A percentile compares a stretch with the other conserved stretches of the same genome.
Conservation (phyloP, 2,797 vertebrate genomes). For the Enteromius treurensis region DNA sequence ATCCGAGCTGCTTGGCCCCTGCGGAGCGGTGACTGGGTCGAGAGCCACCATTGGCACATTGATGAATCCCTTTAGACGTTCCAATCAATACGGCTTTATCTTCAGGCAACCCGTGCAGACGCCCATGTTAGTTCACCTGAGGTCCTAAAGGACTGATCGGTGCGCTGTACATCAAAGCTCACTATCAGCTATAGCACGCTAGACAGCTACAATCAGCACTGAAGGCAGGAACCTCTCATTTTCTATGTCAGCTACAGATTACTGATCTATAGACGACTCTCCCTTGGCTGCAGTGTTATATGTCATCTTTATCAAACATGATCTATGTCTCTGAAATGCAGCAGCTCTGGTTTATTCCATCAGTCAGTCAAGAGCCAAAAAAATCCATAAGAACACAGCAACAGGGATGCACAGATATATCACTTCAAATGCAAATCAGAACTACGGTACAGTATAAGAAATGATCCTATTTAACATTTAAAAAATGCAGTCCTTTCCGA, state of each 20-base stretch:
- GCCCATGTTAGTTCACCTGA: slow-evolving; percentile 74
- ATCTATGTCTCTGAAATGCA: slow-evolving; percentile 54
- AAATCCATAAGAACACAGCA: background rate
- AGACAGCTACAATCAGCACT: slow-evolving; percentile 60
- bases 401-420: slow-evolving; percentile 19
- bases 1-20: slow-evolving; percentile 73
- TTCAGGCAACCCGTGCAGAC: slow-evolving; percentile 76
- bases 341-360: slow-evolving; percentile 43
- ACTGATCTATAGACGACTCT: slow-evolving; percentile 58
- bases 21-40: slow-evolving; percentile 56
- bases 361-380: slow-evolving; percentile 44
- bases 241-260: slow-evolving; percentile 56
- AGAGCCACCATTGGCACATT: slow-evolving; percentile 86
- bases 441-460: slow-evolving; percentile 11
- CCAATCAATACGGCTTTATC: slow-evolving; percentile 94
- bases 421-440: slow-evolving; percentile 30
- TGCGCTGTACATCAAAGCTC: slow-evolving; percentile 60
- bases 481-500: background rate
- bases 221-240: slow-evolving; percentile 60
- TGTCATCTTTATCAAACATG: slow-evolving; percentile 62
- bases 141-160: slow-evolving; percentile 73
- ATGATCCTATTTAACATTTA: background rate
- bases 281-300: slow-evolving; percentile 41
- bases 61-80: slow-evolving; percentile 93
- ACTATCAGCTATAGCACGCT: slow-evolving; percentile 52